Evolutionary conservation across 2,797 vertebrate genomes (phyloP), one percentile per base, ranked within the genome.

Genomic region (Urocyon cinereoargenteus): DNA sequence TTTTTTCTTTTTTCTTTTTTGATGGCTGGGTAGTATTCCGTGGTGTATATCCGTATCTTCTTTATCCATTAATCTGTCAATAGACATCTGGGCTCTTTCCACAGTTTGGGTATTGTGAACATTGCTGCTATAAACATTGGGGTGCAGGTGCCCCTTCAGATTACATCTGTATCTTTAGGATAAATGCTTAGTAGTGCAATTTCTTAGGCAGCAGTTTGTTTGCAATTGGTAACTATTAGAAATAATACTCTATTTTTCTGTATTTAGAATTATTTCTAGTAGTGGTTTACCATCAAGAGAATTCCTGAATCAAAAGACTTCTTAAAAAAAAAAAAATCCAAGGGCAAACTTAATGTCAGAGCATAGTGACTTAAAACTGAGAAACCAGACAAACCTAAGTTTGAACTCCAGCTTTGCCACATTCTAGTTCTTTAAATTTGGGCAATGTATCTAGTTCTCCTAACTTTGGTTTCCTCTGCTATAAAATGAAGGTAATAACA

Each of bases 401-500:
- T 6, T 93, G 61, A 97, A 90, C 16, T 87, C 19, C 16, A 75
- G 26, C 18, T 57, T 62, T 68, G 81, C 26, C 62, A 88, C 26
- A 62, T 86, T 49, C 62, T 61, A 88, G 62, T 45, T 93, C 73
- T 96, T 64, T 91, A 88, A 93, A 84, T 94, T 22, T 64, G 72
- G 77, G 45, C 82, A 87, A 90, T 8, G 28, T 59, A 96, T 72
- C 34, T 55, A 85, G 31, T 22, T 91, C 59, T 89, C 83, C 53
- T 40, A 81, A 78, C 68, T 96, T 72, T 31, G 28, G 66, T 21
- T 66, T 87, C 55, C 26, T 86, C 26, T 83, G 49, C 45, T 77
- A 28, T 6, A 18, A 88, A 75, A 89, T 64, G 19, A 89, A 91
- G 72, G n/a, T 26, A 73, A 87, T 4, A 72, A 31, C 2, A 85